Base-by-base conservation (phyloP, 2,113 vertebrate genomes). In the Cygnus atratus region DNA sequence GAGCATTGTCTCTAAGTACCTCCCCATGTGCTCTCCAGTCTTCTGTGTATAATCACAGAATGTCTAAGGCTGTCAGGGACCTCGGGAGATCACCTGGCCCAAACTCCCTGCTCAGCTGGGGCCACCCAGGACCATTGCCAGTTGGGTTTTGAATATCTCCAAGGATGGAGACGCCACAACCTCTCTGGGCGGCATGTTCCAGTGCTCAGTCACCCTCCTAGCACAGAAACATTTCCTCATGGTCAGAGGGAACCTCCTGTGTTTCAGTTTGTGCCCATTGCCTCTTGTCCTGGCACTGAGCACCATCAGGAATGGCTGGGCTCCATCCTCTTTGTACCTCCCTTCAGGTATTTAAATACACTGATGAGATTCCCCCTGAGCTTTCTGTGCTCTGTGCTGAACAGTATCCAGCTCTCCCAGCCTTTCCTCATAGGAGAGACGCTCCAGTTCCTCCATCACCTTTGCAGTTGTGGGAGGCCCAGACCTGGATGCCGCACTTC, bases 221-320 rank as follows among this genome's bases (percentile, higher is more conserved):
- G 35, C 41, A 33, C 48, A 41, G 4, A 80, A 46, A 4, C 9
- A 6, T 55, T 80, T 68, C 31, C 21, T 84, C 26, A 39, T 33
- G 20, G 55, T 87, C 48, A 63, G n/a, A 29, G 65, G 29, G 29
- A 88, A 29, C 26, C 15, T 82, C 21, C 10, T 15, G 8, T 14
- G 17, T 31, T 74, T 58, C 22, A 0, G 0, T 21, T 4, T 54
- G 5, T 52, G 54, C 7, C 7, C 19, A 5, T 6, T 28, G 43
- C 35, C 22, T 72, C 33, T 41, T 26, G 6, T 48, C 20, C 61
- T 62, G 52, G 31, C 63, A 25, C 22, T 50, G 28, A 14, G 21
- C 15, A 29, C 18, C 15, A 13, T 10, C 52, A 39, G 57, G 26
- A 20, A 66, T 2, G 52, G 0, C 4, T 11, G 28, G 44, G 6